phyloP scores from a whole-genome alignment of 1,140 invertebrate species.

The Ostrea denselamellosa region DNA sequence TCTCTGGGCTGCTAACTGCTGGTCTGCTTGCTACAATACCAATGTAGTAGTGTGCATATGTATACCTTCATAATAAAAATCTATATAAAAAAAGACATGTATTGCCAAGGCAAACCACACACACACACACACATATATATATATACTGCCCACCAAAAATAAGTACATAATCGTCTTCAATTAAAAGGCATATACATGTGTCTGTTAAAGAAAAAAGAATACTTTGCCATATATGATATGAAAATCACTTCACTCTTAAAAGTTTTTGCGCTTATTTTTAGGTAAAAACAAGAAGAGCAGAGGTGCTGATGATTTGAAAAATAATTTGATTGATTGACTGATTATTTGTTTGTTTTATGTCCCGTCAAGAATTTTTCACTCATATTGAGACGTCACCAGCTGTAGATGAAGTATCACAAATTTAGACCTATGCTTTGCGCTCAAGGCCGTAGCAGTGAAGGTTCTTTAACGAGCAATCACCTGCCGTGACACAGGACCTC shows the following conservation, averaged over 20 bases:
- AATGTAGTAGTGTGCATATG: neutral
- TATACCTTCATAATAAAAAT: neutral
- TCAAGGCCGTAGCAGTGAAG: too few relatives aligned
- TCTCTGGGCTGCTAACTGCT: constrained; percentile 58
- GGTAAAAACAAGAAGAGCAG: too few relatives aligned
- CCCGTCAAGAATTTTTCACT: too few relatives aligned
- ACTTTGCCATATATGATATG: neutral
- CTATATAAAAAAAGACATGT: neutral
- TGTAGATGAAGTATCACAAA: too few relatives aligned
- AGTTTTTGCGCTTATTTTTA: too few relatives aligned
- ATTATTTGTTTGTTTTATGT: too few relatives aligned
- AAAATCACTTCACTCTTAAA: neutral
- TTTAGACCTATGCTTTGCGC: too few relatives aligned
- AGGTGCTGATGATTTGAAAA: too few relatives aligned
- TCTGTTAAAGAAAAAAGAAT: neutral
- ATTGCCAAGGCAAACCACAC: neutral
- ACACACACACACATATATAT: neutral
- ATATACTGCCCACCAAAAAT: neutral
- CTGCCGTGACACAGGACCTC: too few relatives aligned
- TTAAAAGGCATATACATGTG: neutral
- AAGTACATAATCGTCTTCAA: neutral
- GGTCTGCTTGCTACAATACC: constrained; percentile 56
- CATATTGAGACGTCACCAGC: too few relatives aligned
- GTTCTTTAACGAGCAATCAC: too few relatives aligned
- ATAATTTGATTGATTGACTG: too few relatives aligned